phyloP scores from a whole-genome alignment of 2,797 vertebrate species.

The Salmo trutta region DNA sequence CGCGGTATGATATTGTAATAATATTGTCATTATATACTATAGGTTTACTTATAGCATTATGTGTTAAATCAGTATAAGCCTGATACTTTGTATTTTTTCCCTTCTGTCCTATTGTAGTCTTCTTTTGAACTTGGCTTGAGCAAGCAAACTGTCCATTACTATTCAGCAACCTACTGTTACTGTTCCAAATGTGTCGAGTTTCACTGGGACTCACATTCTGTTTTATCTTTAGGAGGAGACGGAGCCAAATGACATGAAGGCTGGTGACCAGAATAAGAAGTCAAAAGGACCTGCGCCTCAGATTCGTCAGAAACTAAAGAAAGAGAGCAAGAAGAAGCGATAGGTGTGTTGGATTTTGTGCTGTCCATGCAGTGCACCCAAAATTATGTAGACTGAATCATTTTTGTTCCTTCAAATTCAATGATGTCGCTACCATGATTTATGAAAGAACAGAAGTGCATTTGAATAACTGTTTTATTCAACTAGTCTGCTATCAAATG shows the following conservation, averaged over 20 bases:
- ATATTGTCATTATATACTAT: too few species aligned
- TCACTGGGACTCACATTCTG: background rate
- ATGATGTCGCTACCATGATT: background rate
- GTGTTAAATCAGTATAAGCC: too few species aligned
- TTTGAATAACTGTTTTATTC: background rate
- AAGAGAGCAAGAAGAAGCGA: constrained; percentile 84
- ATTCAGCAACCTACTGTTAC: too few species aligned
- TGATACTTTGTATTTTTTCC: too few species aligned
- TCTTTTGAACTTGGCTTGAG: too few species aligned
- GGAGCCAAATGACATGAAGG: constrained; percentile 60
- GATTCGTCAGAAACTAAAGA: constrained; percentile 79
- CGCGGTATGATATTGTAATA: too few species aligned
- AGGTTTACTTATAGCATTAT: too few species aligned
- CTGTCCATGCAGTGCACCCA: background rate
- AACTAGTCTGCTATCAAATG: background rate
- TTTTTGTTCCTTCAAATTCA: background rate
- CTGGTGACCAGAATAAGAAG: constrained; percentile 72
- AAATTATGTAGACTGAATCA: background rate
- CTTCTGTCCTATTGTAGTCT: too few species aligned
- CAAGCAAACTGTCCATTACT: too few species aligned
- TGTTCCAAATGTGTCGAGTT: too few species aligned
- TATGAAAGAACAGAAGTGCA: background rate
- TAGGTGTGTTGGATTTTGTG: constrained; percentile 36
- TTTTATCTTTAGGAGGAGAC: constrained; percentile 67
- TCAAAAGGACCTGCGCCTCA: constrained; percentile 68